These are phyloP conservation scores for Tortricodes alternella DNA, from an alignment of 2,888 invertebrate genomes.

Conservation along the genomic window DNA sequence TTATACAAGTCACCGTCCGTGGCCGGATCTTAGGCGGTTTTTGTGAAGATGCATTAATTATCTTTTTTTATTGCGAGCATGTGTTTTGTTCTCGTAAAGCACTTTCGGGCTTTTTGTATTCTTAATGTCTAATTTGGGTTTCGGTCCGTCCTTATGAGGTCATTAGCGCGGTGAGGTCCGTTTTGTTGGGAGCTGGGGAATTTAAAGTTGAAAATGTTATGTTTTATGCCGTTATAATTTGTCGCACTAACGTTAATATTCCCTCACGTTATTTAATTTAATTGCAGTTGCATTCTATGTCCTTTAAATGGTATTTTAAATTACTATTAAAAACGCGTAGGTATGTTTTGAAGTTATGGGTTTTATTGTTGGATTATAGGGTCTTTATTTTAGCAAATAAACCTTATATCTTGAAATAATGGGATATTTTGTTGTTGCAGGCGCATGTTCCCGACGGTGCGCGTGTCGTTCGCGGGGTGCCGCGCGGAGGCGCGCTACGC, in stretches of 20 bases:
- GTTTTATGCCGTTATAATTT: conserved; percentile 58
- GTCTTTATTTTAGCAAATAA: no score
- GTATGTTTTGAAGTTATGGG: conserved; percentile 1
- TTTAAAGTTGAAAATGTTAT: conserved; percentile 54
- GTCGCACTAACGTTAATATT: conserved; percentile 46
- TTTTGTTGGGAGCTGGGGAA: conserved; percentile 46
- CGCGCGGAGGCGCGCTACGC: conserved; percentile 93
- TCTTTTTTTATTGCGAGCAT: conserved; percentile 79
- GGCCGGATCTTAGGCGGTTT: conserved; percentile 74
- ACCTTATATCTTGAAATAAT: no score
- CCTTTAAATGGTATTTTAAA: not conserved
- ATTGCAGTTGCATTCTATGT: conserved; percentile 20
- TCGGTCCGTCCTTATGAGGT: conserved; percentile 67
- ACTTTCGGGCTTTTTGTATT: conserved; percentile 72
- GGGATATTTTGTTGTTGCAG: conserved; percentile 80
- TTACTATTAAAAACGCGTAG: not conserved
- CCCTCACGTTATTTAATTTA: conserved; percentile 29
- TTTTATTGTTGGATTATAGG: not conserved
- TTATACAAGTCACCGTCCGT: conserved; percentile 80
- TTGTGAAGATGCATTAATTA: conserved; percentile 79
- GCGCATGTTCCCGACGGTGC: conserved; percentile 98
- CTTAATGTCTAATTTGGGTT: conserved; percentile 75
- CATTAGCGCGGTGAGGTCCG: conserved; percentile 66
- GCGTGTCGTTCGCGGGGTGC: conserved; percentile 95
- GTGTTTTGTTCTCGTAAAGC: conserved; percentile 77